phyloP scores from a whole-genome alignment of 2,113 vertebrate species.

The Taurulus bubalis region DNA sequence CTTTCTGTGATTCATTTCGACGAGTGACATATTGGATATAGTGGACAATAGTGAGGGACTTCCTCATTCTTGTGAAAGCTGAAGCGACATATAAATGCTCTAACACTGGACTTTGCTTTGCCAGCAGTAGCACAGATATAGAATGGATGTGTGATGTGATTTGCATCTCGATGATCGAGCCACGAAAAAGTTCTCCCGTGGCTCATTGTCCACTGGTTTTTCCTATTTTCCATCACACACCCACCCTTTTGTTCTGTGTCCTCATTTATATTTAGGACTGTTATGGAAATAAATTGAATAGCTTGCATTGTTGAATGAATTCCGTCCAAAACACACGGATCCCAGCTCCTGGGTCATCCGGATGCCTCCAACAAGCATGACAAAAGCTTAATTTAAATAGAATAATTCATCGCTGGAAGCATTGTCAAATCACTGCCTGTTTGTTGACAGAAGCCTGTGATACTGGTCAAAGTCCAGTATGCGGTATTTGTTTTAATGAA shows the following conservation, averaged over 20 bases:
- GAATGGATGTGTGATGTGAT: constrained; percentile 5
- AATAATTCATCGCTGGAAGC: constrained; percentile 67
- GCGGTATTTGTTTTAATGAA: constrained; percentile 29
- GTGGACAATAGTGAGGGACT: neutral
- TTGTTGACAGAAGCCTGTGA: constrained; percentile 50
- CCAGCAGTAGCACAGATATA: neutral
- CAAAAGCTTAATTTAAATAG: constrained; percentile 58
- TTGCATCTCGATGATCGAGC: neutral
- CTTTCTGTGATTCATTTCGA: neutral
- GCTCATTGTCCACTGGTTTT: constrained; percentile 2
- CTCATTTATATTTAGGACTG: constrained; percentile 14
- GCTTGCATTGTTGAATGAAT: constrained; percentile 31
- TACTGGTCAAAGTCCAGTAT: constrained; percentile 25
- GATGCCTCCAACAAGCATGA: constrained; percentile 33
- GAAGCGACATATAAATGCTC: neutral
- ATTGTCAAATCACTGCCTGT: constrained; percentile 42
- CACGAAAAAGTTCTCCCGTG: neutral
- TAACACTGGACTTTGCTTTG: neutral
- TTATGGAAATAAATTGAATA: constrained; percentile 23
- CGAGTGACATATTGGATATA: neutral
- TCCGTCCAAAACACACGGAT: constrained; percentile 26
- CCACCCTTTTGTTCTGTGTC: constrained; percentile 17
- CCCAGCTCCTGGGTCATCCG: constrained; percentile 4
- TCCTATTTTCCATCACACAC: constrained; percentile 3
- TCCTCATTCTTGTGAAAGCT: neutral